phyloP scores from a whole-genome alignment of 2,113 vertebrate species.

The Perca flavescens region DNA sequence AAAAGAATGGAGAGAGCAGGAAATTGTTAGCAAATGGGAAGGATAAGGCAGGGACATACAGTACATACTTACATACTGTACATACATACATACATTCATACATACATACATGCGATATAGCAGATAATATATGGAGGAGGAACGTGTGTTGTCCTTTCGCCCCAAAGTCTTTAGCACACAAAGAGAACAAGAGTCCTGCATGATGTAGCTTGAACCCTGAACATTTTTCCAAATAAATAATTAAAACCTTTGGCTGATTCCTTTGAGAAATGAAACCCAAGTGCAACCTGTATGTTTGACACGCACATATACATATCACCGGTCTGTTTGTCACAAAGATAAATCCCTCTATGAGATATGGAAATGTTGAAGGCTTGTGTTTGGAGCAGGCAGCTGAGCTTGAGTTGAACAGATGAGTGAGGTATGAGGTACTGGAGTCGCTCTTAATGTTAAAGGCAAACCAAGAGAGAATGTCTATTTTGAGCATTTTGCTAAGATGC shows the following conservation, averaged over 20 bases:
- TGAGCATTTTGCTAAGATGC: slow-evolving; percentile 12
- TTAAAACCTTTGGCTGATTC: background rate
- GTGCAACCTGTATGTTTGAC: background rate
- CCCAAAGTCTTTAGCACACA: background rate
- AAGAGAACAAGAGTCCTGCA: background rate
- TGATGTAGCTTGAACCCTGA: background rate
- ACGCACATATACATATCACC: background rate
- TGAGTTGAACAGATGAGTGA: slow-evolving; percentile 32
- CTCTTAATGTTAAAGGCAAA: slow-evolving; percentile 26
- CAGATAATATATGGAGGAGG: slow-evolving; percentile 8
- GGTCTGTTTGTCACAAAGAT: slow-evolving; percentile 14
- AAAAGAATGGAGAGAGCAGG: background rate
- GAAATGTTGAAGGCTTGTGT: slow-evolving; percentile 21
- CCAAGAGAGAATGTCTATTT: slow-evolving; percentile 15
- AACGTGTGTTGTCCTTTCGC: slow-evolving; percentile 9
- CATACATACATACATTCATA: no score
- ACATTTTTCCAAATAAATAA: slow-evolving; percentile 7
- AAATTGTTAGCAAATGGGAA: background rate
- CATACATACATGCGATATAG: background rate
- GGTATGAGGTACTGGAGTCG: background rate
- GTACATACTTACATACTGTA: background rate
- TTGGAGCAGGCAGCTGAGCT: slow-evolving; percentile 7
- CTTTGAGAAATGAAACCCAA: background rate
- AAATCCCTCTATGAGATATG: slow-evolving; percentile 3
- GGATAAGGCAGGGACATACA: background rate